Conservation (phyloP, 2,797 vertebrate genomes). For the Micromesistius poutassou region DNA sequence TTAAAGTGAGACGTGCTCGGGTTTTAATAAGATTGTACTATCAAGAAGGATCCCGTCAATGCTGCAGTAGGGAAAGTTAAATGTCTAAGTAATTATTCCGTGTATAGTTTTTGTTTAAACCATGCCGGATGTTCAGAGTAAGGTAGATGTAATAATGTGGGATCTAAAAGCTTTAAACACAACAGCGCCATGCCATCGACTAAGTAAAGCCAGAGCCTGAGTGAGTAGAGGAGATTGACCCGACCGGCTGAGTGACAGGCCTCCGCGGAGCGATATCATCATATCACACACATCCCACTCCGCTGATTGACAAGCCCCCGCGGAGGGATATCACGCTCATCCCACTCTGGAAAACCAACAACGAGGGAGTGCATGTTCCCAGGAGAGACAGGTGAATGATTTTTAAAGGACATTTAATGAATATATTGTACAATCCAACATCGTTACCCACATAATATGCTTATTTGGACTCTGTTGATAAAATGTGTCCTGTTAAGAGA, state of each 20-base stretch:
- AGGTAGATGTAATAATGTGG: background rate
- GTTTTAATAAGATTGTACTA: background rate
- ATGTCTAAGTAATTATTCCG: background rate
- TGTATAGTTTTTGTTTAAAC: background rate
- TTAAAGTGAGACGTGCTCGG: background rate
- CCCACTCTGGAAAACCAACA: background rate
- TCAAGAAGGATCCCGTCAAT: background rate
- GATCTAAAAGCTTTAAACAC: background rate
- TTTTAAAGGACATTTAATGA: background rate
- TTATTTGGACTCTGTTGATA: background rate
- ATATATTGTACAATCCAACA: background rate
- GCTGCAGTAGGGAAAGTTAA: background rate
- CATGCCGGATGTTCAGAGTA: background rate
- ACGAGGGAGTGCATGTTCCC: background rate
- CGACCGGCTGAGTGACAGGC: too few species aligned
- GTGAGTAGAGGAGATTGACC: too few species aligned
- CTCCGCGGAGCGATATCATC: background rate
- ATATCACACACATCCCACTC: background rate
- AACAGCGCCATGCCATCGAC: background rate
- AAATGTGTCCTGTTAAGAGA: background rate
- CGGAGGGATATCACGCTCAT: background rate
- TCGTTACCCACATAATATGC: background rate
- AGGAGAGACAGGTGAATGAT: conserved; percentile 4
- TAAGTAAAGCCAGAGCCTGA: background rate
- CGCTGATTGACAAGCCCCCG: background rate